These are phyloP conservation scores for Paratrypauchen microcephalus DNA, from an alignment of 2,797 vertebrate species.

Conservation along the genomic window DNA sequence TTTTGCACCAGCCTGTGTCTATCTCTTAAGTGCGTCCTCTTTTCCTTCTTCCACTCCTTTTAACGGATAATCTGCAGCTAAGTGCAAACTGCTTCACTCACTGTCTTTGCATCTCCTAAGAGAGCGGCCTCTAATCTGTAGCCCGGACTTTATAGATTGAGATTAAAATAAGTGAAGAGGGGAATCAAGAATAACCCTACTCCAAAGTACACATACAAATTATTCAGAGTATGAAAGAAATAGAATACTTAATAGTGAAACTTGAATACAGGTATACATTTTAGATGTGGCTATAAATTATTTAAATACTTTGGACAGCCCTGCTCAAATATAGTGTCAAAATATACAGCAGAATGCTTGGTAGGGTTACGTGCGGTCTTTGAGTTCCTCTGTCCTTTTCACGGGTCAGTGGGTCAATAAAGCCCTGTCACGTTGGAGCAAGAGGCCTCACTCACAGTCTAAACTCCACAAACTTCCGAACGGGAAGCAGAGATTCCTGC, in stretches of 20 bases:
- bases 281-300: not conserved
- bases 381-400: constrained; percentile 67
- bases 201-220: not conserved
- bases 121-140: constrained; percentile 71
- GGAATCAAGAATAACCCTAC: constrained; percentile 65
- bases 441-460: constrained; percentile 69
- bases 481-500: constrained; percentile 74
- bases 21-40: constrained; percentile 74
- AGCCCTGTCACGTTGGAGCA: constrained; percentile 77
- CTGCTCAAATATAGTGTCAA: not conserved
- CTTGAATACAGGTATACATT: not conserved
- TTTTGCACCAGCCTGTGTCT: constrained; percentile 52
- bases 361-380: constrained; percentile 64
- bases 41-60: constrained; percentile 70
- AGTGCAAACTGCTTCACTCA: constrained; percentile 82
- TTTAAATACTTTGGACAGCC: too few species aligned
- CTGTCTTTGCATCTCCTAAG: constrained; percentile 75
- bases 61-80: constrained; percentile 96
- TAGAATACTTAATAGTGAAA: too few species aligned
- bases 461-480: constrained; percentile 67
- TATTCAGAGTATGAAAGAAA: not conserved
- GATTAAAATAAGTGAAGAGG: constrained; percentile 57
- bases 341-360: not conserved
- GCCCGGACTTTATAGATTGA: constrained; percentile 39
- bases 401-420: constrained; percentile 75